A percentile compares a stretch with the other conserved stretches of the same genome.
phyloP scores from a whole-genome alignment of 2,888 invertebrate species.

The Camptogramma bilineatum region DNA sequence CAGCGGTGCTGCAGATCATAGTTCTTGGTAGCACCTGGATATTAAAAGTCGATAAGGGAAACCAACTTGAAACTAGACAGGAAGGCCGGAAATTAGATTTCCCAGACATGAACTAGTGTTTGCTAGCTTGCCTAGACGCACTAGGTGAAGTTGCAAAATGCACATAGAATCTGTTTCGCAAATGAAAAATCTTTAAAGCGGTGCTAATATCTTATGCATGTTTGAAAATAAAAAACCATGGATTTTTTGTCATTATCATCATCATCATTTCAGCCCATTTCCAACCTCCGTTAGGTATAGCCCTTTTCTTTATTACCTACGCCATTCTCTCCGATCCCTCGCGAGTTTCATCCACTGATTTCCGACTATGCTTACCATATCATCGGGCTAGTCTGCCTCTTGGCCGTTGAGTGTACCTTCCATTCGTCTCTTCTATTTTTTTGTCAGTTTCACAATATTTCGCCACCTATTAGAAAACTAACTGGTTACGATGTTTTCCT shows the following conservation, averaged over 20 bases:
- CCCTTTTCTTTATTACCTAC: too few relatives aligned
- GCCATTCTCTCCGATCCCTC: too few relatives aligned
- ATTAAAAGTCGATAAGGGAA: constrained; percentile 13
- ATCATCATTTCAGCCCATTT: too few relatives aligned
- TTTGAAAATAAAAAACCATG: not conserved
- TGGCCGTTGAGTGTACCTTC: too few relatives aligned
- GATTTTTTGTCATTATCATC: not conserved
- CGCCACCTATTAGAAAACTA: too few relatives aligned
- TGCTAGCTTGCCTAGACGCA: constrained; percentile 1
- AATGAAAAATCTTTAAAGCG: not conserved
- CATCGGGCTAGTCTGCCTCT: too few relatives aligned
- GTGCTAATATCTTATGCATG: not conserved
- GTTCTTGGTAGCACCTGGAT: not conserved
- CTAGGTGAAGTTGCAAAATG: constrained; percentile 5
- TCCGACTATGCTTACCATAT: too few relatives aligned
- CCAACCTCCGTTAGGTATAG: too few relatives aligned
- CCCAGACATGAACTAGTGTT: constrained; percentile 7
- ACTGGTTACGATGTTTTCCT: too few relatives aligned
- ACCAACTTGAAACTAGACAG: constrained; percentile 14
- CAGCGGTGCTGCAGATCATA: not conserved
- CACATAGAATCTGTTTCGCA: not conserved
- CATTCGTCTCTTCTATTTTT: too few relatives aligned
- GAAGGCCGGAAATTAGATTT: constrained; percentile 22
- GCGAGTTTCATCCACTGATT: too few relatives aligned
- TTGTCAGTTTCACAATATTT: too few relatives aligned